phyloP scores from a whole-genome alignment of 2,797 vertebrate species.

The Aselliscus stoliczkanus region DNA sequence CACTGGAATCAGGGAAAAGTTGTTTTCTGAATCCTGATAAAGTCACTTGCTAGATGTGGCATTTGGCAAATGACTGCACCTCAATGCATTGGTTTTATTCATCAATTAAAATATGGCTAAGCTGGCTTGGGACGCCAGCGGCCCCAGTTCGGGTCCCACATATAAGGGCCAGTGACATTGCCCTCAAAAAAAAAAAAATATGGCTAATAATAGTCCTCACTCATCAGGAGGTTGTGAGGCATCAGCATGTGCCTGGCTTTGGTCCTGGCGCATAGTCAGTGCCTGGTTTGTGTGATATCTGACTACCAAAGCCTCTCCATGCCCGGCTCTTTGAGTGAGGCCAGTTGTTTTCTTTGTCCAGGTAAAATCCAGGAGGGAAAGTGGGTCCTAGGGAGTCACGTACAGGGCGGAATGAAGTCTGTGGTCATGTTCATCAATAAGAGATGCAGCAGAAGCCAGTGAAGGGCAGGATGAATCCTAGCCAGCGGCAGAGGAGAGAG shows the following conservation, averaged over 20 bases:
- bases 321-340: not conserved
- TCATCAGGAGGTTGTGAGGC: not conserved
- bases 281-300: not conserved
- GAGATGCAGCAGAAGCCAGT: not conserved
- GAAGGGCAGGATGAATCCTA: not conserved
- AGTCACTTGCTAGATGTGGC: not conserved
- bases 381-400: not conserved
- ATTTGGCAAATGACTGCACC: not conserved
- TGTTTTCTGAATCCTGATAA: slow-evolving; percentile 31
- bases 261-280: not conserved
- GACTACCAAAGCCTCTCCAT: not conserved
- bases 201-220: not conserved
- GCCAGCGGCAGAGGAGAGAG: not conserved
- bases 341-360: not conserved
- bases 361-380: not conserved
- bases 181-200: no score
- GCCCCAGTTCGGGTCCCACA: no score
- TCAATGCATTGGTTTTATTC: not conserved
- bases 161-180: no score
- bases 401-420: not conserved
- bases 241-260: not conserved
- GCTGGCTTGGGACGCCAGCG: no score
- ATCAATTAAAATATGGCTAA: not conserved
- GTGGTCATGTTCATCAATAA: not conserved
- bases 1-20: slow-evolving; percentile 34